A percentile compares a stretch with the other conserved stretches of the same genome.
phyloP scores from a whole-genome alignment of 2,888 invertebrate species.

The Ormia ochracea region DNA sequence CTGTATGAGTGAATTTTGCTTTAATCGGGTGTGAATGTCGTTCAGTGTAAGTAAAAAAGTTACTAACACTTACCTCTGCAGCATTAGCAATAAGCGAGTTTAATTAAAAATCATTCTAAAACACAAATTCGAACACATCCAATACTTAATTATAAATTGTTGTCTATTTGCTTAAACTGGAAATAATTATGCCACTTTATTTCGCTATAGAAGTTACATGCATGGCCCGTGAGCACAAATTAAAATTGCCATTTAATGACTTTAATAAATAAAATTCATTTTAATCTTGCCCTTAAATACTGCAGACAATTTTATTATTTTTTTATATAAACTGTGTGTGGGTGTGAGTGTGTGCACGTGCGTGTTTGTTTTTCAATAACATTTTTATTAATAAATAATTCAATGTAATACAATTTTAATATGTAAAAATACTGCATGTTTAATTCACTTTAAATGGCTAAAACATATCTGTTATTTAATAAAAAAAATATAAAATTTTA shows the following conservation, averaged over 20 bases:
- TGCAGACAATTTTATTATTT: not conserved
- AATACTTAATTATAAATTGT: not conserved
- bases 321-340: not conserved
- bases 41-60: no score
- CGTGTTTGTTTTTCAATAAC: not conserved
- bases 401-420: not conserved
- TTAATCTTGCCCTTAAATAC: not conserved
- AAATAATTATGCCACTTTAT: not conserved
- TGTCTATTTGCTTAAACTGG: not conserved
- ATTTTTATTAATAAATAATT: not conserved
- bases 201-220: not conserved
- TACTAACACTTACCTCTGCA: no score
- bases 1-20: no score
- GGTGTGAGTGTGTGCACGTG: not conserved
- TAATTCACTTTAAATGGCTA: conserved; percentile 10
- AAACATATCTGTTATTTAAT: not conserved
- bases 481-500: not conserved
- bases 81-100: no score
- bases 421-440: not conserved
- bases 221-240: not conserved
- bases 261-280: not conserved
- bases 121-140: not conserved
- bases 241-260: not conserved
- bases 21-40: no score
- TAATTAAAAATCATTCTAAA: not conserved